These are phyloP conservation scores for Xenus cinereus DNA, from an alignment of 2,113 vertebrate species.

Conservation along the genomic window DNA sequence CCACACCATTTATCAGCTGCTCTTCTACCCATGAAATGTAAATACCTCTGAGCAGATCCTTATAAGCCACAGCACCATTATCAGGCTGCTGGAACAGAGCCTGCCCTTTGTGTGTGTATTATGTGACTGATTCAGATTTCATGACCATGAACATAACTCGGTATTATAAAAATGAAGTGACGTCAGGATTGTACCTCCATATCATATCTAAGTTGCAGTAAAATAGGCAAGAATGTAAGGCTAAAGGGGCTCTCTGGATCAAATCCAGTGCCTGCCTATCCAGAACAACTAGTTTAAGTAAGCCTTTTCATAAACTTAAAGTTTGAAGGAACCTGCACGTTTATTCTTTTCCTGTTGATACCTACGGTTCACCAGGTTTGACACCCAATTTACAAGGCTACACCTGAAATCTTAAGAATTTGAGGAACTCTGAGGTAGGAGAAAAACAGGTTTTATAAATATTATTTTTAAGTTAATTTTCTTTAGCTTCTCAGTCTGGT, in stretches of 20 bases:
- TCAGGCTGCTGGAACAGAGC: not conserved
- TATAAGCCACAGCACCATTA: not conserved
- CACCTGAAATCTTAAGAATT: not conserved
- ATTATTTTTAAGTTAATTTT: not conserved
- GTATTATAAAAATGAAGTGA: not conserved
- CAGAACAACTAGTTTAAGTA: not conserved
- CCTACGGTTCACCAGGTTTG: not conserved
- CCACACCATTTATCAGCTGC: not conserved
- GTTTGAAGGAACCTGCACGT: not conserved
- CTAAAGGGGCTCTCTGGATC: not conserved
- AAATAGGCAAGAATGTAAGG: not conserved
- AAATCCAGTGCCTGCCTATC: not conserved
- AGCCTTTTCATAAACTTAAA: not conserved
- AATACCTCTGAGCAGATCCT: not conserved
- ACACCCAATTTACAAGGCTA: not conserved
- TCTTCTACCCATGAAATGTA: not conserved
- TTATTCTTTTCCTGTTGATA: not conserved
- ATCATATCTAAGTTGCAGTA: not conserved
- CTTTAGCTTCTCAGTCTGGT: not conserved
- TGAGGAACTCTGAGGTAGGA: not conserved
- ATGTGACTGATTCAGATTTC: not conserved
- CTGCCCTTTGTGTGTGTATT: not conserved
- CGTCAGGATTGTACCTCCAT: not conserved
- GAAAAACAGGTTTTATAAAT: not conserved
- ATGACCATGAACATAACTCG: not conserved